Base-by-base conservation (phyloP, 2,888 invertebrate species). In the Lutraria lutraria region DNA sequence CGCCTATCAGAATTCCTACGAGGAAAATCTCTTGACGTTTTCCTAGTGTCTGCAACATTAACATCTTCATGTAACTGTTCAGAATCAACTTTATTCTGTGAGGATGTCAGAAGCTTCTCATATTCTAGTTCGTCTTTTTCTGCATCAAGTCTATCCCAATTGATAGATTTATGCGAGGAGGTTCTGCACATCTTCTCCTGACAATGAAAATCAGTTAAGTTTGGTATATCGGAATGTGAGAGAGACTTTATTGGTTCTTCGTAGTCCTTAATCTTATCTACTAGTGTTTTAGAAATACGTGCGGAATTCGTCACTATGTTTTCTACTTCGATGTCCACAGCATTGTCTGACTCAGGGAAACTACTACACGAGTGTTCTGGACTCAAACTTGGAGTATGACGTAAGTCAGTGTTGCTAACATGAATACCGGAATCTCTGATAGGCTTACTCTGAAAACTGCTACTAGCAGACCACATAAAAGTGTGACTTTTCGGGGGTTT, bases 211-310 rank as follows among this genome's bases (percentile, higher is more conserved):
- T 76, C 76, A 19, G 16, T 15, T 16, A 76, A 16, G 31, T 76
- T 76, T 19, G 76, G 76, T 34, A 76, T 13, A 31, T 76, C 76
- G 19, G 76, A 76, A 76, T 76, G 76, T 19, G 76, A 76, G 29
- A 76, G 34, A 3, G 76, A 76, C 16, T 76, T 76, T 2, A 76
- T 19, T 0, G 29, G 29, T 76, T 76, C 76, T 2, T 76, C 76
- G 16, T 16, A 31, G 25, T 76, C 76, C 25, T 68, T 68, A n/a
- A 25, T 8, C 12, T 13, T 13, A 12, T 68, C 63, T 0, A 25
- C 6, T n/a, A 4, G 2, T n/a, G 34, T 13, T 31, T 19, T 76
- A 76, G 31, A 34, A 19, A 34, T 34, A 31, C 16, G 25, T 76
- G 19, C 31, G 21, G 16, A 10, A 15, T 76, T 31, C 76, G 31